Conservation (phyloP, 2,113 vertebrate genomes). For the Proteles cristata region DNA sequence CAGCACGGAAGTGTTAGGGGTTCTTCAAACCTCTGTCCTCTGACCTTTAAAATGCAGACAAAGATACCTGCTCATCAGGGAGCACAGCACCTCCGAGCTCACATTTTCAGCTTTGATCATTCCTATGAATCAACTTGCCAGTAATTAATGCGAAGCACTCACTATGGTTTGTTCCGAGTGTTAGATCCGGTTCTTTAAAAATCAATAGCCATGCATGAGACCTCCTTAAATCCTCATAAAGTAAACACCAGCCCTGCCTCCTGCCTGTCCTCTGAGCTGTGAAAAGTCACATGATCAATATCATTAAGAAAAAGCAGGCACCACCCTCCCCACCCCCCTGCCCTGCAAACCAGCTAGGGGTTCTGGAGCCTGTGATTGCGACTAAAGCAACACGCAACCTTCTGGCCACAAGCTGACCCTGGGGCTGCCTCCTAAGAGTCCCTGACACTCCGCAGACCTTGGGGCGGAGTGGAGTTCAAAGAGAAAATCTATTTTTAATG, state of each 20-base stretch:
- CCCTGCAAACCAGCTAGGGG: neutral
- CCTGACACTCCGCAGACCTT: conserved; percentile 87
- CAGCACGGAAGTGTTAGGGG: no score
- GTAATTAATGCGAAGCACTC: conserved; percentile 64
- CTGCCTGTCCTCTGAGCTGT: neutral
- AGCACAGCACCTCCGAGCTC: neutral
- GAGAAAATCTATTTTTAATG: conserved; percentile 96
- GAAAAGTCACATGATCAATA: neutral
- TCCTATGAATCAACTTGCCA: conserved; percentile 48
- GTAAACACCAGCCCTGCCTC: neutral
- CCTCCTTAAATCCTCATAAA: conserved; percentile 2
- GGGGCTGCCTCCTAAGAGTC: conserved; percentile 82
- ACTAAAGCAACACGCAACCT: conserved; percentile 85
- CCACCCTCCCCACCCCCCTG: neutral
- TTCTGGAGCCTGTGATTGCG: conserved; percentile 75
- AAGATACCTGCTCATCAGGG: neutral
- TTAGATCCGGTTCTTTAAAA: conserved; percentile 66
- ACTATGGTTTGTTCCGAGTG: conserved; percentile 53
- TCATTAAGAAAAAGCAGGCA: conserved; percentile 56
- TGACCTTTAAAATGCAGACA: neutral
- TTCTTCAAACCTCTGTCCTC: neutral
- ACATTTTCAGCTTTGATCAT: neutral
- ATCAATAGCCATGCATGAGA: conserved; percentile 52
- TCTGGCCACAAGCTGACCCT: conserved; percentile 84
- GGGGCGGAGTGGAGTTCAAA: conserved; percentile 83